A percentile compares a stretch with the other conserved stretches of the same genome.
Conservation (phyloP, 2,888 invertebrate genomes). For the Peribatodes rhomboidaria region DNA sequence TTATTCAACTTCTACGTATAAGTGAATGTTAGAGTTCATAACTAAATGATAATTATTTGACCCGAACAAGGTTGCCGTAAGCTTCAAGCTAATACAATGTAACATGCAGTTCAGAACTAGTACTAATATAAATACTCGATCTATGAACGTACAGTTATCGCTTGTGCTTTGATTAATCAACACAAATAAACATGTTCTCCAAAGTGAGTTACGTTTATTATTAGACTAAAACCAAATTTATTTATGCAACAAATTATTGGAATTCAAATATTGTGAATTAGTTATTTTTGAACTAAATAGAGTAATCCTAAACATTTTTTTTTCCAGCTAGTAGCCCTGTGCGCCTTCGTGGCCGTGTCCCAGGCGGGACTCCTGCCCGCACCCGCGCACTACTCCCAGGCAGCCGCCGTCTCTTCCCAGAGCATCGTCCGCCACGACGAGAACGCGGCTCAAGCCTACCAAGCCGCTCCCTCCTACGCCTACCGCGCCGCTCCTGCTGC, state of each 20-base stretch:
- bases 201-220: constrained; percentile 56
- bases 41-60: constrained; percentile 28
- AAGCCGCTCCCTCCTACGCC: constrained; percentile 52
- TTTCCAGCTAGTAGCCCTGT: constrained; percentile 58
- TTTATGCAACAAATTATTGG: neutral
- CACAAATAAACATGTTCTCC: constrained; percentile 55
- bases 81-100: constrained; percentile 31
- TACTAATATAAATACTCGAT: constrained; percentile 47
- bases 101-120: constrained; percentile 28
- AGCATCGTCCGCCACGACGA: constrained; percentile 72
- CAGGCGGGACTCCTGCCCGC: constrained; percentile 69
- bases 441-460: constrained; percentile 51
- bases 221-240: neutral
- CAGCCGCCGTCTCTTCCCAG: constrained; percentile 72
- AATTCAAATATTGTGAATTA: no score
- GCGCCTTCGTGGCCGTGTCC: constrained; percentile 66
- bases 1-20: neutral
- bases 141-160: constrained; percentile 41
- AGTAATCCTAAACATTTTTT: neutral
- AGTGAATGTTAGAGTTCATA: constrained; percentile 11
- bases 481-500: constrained; percentile 55
- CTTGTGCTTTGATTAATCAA: constrained; percentile 47
- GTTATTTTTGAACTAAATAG: neutral
- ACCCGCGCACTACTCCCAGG: constrained; percentile 68
- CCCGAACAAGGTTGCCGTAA: constrained; percentile 41